Evolutionary conservation across 2,113 vertebrate genomes (phyloP).

Genomic region (Asarcornis scutulata): DNA sequence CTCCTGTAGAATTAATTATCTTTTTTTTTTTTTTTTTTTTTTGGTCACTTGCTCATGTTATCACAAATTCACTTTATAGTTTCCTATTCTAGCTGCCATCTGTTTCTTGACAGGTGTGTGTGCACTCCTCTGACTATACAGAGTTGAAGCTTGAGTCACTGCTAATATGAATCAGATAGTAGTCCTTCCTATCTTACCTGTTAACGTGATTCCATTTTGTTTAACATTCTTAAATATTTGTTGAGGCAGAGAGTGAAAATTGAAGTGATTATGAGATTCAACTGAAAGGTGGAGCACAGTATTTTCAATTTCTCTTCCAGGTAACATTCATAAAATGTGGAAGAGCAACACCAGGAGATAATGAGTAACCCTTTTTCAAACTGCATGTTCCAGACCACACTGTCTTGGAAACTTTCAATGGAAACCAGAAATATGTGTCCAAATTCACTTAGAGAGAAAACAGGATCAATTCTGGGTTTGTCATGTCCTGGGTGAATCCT

Average conservation of each 20-base stretch:
- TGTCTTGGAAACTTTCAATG: background rate
- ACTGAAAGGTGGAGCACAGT: background rate
- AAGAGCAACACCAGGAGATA: background rate
- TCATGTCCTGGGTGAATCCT: background rate
- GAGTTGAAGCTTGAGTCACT: background rate
- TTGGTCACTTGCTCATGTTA: background rate
- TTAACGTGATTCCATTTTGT: background rate
- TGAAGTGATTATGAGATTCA: background rate
- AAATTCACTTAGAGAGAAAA: background rate
- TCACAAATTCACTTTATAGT: background rate
- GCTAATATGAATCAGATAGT: background rate
- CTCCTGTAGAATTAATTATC: conserved; percentile 3
- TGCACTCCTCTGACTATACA: background rate
- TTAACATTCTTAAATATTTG: background rate
- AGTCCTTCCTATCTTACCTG: background rate
- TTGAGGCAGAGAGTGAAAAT: background rate
- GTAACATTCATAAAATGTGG: background rate
- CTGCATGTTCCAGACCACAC: background rate
- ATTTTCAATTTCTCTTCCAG: background rate
- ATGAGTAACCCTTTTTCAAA: background rate
- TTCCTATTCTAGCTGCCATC: background rate
- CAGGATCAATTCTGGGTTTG: background rate
- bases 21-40: background rate
- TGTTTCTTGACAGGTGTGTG: background rate
- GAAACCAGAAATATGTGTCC: background rate